These are phyloP conservation scores for Ferdinandea cuprea DNA, from an alignment of 2,888 invertebrate species.

Conservation along the genomic window DNA sequence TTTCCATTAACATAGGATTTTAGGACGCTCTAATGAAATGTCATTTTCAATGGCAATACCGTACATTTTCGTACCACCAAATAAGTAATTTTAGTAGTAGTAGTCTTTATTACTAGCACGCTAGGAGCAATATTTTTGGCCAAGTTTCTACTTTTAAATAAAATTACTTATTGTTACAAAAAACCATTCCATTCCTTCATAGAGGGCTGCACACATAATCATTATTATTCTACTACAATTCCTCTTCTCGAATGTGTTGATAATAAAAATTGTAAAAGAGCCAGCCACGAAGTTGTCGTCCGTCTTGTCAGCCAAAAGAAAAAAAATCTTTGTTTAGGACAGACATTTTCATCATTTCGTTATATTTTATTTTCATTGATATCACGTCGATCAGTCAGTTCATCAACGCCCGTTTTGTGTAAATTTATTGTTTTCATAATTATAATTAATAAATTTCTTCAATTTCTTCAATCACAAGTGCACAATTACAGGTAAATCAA, in stretches of 20 bases:
- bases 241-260: background rate
- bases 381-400: constrained; percentile 38
- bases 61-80: no score
- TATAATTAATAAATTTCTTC: background rate
- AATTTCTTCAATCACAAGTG: constrained; percentile 30
- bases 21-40: no score
- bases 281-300: constrained; percentile 44
- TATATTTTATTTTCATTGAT: constrained; percentile 56
- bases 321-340: constrained; percentile 63
- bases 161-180: no score
- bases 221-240: constrained; percentile 36
- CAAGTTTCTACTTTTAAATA: no score
- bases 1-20: no score
- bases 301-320: constrained; percentile 63
- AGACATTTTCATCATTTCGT: constrained; percentile 58
- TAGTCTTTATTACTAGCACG: no score
- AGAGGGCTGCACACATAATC: background rate
- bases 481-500: constrained; percentile 40
- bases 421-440: constrained; percentile 50
- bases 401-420: constrained; percentile 29
- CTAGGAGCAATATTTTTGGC: no score
- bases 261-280: constrained; percentile 58
- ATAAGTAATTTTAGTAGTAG: no score
- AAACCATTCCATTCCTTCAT: background rate
- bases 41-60: no score